Evolutionary conservation across 2,888 invertebrate genomes (phyloP), one percentile per base, ranked within the genome.

Genomic region (Xylota sylvarum): DNA sequence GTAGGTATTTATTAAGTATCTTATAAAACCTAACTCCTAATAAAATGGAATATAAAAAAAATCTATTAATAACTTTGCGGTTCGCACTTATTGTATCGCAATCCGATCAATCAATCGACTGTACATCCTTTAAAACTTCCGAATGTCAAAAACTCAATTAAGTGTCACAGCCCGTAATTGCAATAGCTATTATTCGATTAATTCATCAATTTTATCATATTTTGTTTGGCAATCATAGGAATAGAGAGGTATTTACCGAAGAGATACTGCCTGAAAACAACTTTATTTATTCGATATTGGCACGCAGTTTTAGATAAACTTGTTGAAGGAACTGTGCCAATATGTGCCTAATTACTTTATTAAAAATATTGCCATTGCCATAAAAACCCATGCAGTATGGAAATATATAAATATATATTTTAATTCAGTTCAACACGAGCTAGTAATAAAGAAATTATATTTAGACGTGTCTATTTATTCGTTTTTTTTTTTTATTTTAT

Each of bases 381-480:
- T n/a, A 19, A 23, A 58, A 35, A 58, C 35, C 0, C 35, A 35
- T 58, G 5, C 35, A 35, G 10, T 0, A 48, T 55, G 7, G 12
- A 35, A 19, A 48, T 35, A 19, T 19, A 35, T 10, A 7, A 65
- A 48, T 6, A 48, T n/a, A n/a, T 10, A 50, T 27, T n/a, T 65
- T 19, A 19, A 52, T 35, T 67, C 12, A 52, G 52, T 52, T 40
- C 37, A 50, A 67, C 52, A 52, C 67, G 67, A 52, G 67, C 37
- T 7, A 14, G 14, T 27, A 52, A 52, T 52, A 67, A 67, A 67
- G n/a, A 14, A 50, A 52, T 19, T 67, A 67, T 27, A 37, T 67
- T 58, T 58, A 56, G 32, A 58, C 17, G 2, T 56, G 17, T 32
- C 0, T 58, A 19, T 23, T 23, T 23, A 23, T 23, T 23, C 3